Evolutionary conservation across 2,888 invertebrate species (phyloP).

Genomic region (Pimpla rufipes): DNA sequence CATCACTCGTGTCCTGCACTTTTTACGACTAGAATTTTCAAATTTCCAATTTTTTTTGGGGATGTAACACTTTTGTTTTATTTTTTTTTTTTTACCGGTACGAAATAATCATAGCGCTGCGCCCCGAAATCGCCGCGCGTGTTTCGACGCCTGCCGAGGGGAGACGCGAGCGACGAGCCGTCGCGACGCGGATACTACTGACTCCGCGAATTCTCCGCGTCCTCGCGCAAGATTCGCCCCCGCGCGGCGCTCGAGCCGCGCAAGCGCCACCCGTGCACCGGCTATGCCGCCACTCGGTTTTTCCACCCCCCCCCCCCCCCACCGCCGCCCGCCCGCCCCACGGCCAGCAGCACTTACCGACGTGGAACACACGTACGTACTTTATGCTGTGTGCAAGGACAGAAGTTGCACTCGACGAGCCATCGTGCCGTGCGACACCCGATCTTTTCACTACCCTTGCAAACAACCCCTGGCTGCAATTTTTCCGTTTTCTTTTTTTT

Average conservation of each 20-base stretch:
- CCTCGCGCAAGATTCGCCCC: slow-evolving; percentile 76
- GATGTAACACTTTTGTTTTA: not conserved
- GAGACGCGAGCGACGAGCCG: slow-evolving; percentile 43
- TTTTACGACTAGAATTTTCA: not conserved
- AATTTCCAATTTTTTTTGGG: not conserved
- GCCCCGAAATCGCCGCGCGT: slow-evolving; percentile 53
- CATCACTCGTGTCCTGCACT: not conserved
- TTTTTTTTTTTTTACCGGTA: slow-evolving; percentile 3
- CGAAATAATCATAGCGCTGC: slow-evolving; percentile 30
- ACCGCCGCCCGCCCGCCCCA: slow-evolving; percentile 36
- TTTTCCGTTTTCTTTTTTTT: no score
- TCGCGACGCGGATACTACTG: slow-evolving; percentile 83
- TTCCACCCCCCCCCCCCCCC: slow-evolving; percentile 49
- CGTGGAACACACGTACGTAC: not conserved
- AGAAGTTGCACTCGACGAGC: slow-evolving; percentile 2
- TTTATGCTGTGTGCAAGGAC: not conserved
- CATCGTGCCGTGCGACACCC: slow-evolving; percentile 9
- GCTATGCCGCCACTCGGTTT: slow-evolving; percentile 65
- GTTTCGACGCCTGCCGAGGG: slow-evolving; percentile 65
- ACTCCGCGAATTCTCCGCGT: slow-evolving; percentile 79
- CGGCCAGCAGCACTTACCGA: slow-evolving; percentile 24
- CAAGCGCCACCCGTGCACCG: slow-evolving; percentile 77
- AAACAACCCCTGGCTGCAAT: not conserved
- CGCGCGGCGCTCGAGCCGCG: slow-evolving; percentile 72
- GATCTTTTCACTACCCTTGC: slow-evolving; percentile 5